These are phyloP conservation scores for Linnaemya tessellans DNA, from an alignment of 2,888 invertebrate genomes.

Conservation along the genomic window DNA sequence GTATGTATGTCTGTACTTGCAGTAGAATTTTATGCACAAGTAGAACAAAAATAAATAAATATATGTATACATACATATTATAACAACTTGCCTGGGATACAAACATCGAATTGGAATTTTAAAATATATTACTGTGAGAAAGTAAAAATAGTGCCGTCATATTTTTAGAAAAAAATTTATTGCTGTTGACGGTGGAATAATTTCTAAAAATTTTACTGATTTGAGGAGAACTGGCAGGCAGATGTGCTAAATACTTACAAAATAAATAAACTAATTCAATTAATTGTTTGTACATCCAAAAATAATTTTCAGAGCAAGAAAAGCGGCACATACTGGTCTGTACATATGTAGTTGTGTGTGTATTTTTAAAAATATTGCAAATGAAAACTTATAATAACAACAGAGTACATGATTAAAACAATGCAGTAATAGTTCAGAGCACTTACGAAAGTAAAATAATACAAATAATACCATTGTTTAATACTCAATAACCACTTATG, in stretches of 20 bases:
- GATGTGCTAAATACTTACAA: slow-evolving; percentile 61
- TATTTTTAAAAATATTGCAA: slow-evolving; percentile 19
- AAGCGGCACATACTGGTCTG: not conserved
- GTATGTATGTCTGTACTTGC: not conserved
- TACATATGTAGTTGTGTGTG: too few species aligned
- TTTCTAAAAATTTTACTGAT: slow-evolving; percentile 51
- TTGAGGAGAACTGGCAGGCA: slow-evolving; percentile 59
- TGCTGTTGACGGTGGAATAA: slow-evolving; percentile 57
- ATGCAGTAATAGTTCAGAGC: too few species aligned
- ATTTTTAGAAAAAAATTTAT: slow-evolving; percentile 46
- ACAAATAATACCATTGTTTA: too few species aligned
- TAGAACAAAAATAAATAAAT: too few species aligned
- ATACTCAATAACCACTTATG: too few species aligned
- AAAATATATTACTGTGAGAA: slow-evolving; percentile 10
- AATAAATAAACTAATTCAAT: slow-evolving; percentile 59
- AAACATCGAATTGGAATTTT: slow-evolving; percentile 23
- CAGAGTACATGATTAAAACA: too few species aligned
- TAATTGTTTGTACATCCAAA: slow-evolving; percentile 41
- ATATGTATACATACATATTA: not conserved
- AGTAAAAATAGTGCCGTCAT: slow-evolving; percentile 3
- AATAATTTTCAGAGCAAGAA: slow-evolving; percentile 17
- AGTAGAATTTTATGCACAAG: too few species aligned
- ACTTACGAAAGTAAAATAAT: too few species aligned
- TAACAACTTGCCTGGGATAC: too few species aligned
- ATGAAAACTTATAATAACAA: slow-evolving; percentile 21